Evolutionary conservation across 2,797 vertebrate genomes (phyloP).

Genomic region (Coregonus suidteri): DNA sequence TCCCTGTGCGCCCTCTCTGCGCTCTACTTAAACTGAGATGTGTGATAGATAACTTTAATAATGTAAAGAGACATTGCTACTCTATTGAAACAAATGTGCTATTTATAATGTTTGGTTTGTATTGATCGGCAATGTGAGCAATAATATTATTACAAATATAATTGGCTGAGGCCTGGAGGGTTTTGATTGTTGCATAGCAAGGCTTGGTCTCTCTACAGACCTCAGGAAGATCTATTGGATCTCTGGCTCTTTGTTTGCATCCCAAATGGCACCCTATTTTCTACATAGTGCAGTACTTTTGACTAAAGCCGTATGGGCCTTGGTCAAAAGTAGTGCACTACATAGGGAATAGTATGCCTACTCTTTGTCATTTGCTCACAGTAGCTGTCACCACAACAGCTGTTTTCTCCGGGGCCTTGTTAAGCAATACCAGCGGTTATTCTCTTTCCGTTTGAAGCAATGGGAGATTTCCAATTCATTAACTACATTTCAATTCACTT

Average conservation of each 20-base stretch:
- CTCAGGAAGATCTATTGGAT: not conserved
- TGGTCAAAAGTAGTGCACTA: too few species aligned
- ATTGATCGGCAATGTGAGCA: not conserved
- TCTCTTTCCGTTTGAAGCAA: too few species aligned
- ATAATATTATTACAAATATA: not conserved
- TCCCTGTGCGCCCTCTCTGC: not conserved
- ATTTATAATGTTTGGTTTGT: not conserved
- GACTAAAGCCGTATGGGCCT: too few species aligned
- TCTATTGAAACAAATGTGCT: constrained; percentile 27
- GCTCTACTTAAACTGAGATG: not conserved
- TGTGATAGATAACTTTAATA: not conserved
- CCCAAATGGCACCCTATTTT: not conserved
- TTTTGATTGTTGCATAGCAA: not conserved
- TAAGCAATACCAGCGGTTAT: too few species aligned
- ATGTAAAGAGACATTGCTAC: not conserved
- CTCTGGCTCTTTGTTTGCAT: not conserved
- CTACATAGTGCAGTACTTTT: too few species aligned
- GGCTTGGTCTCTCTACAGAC: not conserved
- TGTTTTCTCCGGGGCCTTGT: too few species aligned
- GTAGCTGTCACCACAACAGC: too few species aligned
- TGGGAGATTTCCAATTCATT: too few species aligned
- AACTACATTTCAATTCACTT: too few species aligned
- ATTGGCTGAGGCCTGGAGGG: not conserved
- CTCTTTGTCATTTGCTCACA: too few species aligned
- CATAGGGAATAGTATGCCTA: too few species aligned